phyloP scores from a whole-genome alignment of 2,797 vertebrate species.

The Mus minutoides region DNA sequence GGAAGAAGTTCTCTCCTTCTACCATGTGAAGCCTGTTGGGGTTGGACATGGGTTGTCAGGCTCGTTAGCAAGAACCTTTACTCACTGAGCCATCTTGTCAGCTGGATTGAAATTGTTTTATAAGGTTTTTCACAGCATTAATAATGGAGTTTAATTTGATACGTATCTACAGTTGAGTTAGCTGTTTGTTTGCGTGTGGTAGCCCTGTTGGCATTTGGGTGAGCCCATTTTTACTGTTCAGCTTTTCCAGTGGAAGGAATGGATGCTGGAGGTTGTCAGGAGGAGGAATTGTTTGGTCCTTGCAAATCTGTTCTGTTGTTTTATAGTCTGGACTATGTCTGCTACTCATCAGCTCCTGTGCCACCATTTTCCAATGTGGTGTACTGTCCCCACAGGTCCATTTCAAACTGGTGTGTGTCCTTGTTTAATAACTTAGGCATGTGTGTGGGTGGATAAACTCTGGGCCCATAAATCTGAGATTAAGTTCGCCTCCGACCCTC shows the following conservation, averaged over 20 bases:
- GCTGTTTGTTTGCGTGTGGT: background rate
- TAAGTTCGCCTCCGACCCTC: constrained; percentile 68
- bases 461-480: constrained; percentile 69
- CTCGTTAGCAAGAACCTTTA: background rate
- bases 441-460: constrained; percentile 71
- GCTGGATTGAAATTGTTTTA: background rate
- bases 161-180: background rate
- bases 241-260: constrained; percentile 16
- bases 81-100: background rate
- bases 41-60: background rate
- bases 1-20: background rate
- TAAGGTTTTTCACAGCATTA: background rate
- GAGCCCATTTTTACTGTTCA: background rate
- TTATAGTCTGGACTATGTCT: constrained; percentile 54
- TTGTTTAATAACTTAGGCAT: constrained; percentile 75
- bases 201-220: background rate
- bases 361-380: constrained; percentile 62
- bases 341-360: constrained; percentile 58
- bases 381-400: constrained; percentile 59
- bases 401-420: constrained; percentile 72
- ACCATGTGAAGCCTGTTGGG: background rate
- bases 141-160: background rate
- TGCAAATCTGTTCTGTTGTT: constrained; percentile 29
- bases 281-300: constrained; percentile 18
- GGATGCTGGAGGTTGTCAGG: background rate